phyloP scores from a whole-genome alignment of 2,888 invertebrate genomes.

The Ectemnius continuus region DNA sequence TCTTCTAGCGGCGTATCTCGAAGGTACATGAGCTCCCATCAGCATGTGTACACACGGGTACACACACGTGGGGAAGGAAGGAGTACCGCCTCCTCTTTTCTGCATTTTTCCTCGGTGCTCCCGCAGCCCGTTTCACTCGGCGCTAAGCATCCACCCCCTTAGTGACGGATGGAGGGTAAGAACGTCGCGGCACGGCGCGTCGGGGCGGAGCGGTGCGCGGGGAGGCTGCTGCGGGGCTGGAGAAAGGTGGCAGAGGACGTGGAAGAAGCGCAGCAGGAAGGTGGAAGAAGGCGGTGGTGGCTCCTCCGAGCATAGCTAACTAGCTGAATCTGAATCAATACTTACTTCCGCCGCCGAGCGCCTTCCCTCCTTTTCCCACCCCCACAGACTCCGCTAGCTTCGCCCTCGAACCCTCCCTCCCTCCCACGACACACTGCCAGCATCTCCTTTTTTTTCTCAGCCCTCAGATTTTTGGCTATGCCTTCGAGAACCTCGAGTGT shows the following conservation, averaged over 20 bases:
- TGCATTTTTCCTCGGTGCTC: constrained; percentile 25
- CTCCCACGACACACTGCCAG: constrained; percentile 6
- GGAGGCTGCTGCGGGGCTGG: constrained; percentile 44
- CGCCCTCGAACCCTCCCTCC: constrained; percentile 25
- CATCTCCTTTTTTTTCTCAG: constrained; percentile 38
- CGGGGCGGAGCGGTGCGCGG: constrained; percentile 19
- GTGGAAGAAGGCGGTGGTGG: constrained; percentile 42
- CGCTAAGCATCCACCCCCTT: constrained; percentile 32
- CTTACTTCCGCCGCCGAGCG: constrained; percentile 69
- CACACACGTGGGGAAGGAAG: neutral
- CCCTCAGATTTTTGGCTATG: constrained; percentile 50
- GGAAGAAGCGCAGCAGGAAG: constrained; percentile 24
- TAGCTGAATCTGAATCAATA: constrained; percentile 76
- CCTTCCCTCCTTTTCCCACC: constrained; percentile 47
- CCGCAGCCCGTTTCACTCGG: constrained; percentile 28
- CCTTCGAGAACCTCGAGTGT: constrained; percentile 15
- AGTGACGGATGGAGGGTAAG: constrained; percentile 33
- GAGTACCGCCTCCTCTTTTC: constrained; percentile 33
- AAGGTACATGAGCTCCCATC: constrained; percentile 1
- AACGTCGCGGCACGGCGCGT: constrained; percentile 36
- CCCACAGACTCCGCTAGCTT: constrained; percentile 16
- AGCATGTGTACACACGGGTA: constrained; percentile 12
- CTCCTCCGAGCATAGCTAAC: constrained; percentile 73
- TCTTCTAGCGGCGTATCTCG: constrained; percentile 35
- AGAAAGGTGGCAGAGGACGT: constrained; percentile 47